Evolutionary conservation across 2,797 vertebrate genomes (phyloP).

Genomic region (Amblyopsis hoosieri): DNA sequence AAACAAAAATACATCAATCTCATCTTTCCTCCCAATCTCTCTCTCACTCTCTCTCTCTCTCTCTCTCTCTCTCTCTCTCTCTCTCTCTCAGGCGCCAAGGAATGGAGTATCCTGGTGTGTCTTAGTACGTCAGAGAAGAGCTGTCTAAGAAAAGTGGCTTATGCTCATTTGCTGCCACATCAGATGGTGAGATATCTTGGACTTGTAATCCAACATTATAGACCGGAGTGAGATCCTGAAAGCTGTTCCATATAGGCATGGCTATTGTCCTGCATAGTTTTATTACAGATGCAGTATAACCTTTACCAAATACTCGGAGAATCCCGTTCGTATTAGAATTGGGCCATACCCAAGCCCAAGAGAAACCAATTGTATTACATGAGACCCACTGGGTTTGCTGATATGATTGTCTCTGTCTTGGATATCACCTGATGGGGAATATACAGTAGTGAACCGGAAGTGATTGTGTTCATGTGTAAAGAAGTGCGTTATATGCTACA

Average conservation of each 20-base stretch:
- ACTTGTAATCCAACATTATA: too few relatives aligned
- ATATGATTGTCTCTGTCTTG: too few relatives aligned
- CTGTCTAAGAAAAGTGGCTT: slow-evolving; percentile 79
- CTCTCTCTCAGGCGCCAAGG: slow-evolving; percentile 54
- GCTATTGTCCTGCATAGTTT: not conserved
- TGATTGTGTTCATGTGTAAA: too few relatives aligned
- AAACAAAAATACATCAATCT: not conserved
- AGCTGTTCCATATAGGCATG: not conserved
- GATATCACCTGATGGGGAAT: too few relatives aligned
- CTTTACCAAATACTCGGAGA: too few relatives aligned
- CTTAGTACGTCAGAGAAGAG: slow-evolving; percentile 74
- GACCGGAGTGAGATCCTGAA: not conserved
- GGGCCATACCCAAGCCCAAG: too few relatives aligned
- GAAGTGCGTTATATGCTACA: too few relatives aligned
- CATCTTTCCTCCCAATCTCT: not conserved
- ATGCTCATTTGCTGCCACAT: slow-evolving; percentile 71
- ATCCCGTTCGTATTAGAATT: too few relatives aligned
- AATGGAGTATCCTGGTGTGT: slow-evolving; percentile 88
- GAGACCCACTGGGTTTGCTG: too few relatives aligned
- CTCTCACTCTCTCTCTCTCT: not conserved
- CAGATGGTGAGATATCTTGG: slow-evolving; percentile 81
- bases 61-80: not conserved
- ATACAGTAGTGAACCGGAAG: too few relatives aligned
- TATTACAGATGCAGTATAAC: too few relatives aligned
- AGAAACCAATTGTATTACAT: too few relatives aligned